These are phyloP conservation scores for Poecilia wingei DNA, from an alignment of 2,797 vertebrate genomes.

Conservation along the genomic window DNA sequence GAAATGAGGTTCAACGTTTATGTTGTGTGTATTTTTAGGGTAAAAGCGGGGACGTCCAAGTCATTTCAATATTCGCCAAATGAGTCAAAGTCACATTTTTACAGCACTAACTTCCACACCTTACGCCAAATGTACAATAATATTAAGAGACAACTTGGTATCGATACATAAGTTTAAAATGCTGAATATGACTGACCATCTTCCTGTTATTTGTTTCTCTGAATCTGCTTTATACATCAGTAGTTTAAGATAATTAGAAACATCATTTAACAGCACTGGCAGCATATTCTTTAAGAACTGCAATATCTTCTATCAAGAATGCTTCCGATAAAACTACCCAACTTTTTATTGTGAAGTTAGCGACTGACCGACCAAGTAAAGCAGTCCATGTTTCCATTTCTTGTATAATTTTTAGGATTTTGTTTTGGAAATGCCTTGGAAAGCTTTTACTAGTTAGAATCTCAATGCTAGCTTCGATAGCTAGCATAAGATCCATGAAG, in stretches of 20 bases:
- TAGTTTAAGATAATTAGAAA: background rate
- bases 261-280: background rate
- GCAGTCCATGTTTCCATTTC: background rate
- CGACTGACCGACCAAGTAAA: background rate
- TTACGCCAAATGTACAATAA: background rate
- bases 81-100: background rate
- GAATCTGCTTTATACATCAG: background rate
- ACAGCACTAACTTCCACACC: background rate
- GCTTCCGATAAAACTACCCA: background rate
- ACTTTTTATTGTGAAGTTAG: background rate
- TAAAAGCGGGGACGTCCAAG: background rate
- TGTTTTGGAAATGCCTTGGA: background rate
- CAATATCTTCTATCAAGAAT: background rate
- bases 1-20: background rate
- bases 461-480: background rate
- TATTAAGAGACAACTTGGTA: background rate
- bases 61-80: background rate
- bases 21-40: background rate
- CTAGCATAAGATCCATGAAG: background rate
- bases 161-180: background rate
- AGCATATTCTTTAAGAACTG: background rate
- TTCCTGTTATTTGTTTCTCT: background rate
- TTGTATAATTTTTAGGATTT: background rate
- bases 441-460: background rate
- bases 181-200: background rate